Base-by-base conservation (phyloP, 2,888 invertebrate genomes). In the Sisyra terminalis region DNA sequence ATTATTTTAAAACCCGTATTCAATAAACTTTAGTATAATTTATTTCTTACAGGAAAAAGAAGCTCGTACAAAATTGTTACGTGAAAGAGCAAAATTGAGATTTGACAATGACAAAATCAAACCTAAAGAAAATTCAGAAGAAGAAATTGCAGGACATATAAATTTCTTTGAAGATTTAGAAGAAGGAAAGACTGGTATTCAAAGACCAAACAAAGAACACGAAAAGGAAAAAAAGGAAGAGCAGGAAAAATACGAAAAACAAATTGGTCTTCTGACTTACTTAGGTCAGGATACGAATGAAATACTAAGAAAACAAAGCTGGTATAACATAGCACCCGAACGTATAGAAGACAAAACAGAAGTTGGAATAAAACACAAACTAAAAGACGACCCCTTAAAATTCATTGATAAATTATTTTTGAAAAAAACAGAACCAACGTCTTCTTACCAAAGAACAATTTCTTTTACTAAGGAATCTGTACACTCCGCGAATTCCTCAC, bases 241-340 rank as follows among this genome's bases (percentile, higher is more conserved):
- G 57, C 78, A 82, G 57, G 94, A 97, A 60, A 89, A 92, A 53
- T 94, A 93, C 69, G 97, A 98, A 59, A 96, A 94, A 57, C 87
- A 90, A 65, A 90, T 98, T 55, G 97, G 98, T 0, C 87, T 93
- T 54, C 68, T 97, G 31, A 94, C 92, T 3, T 96, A 94, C 64
- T 69, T 97, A 43, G 97, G 94, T 0, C 94, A 97, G 63, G 87
- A 88, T 54, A 84, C 86, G 29, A 80, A 86, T 62, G 88, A 89
- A 64, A 75, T 78, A 2, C 70, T 81, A n/a, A 85, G 82, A 30
- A 79, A 83, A 54, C 75, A 75, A 52, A 87, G 84, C 52, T 94
- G 94, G 93, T 94, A 92, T 65, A 80, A 89, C 59, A 69, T 78
- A 43, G 59, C 71, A 15, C 84, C 85, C 36, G 64, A 60, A 50